Evolutionary conservation across 1,140 invertebrate species (phyloP), one percentile per base, ranked within the genome.

Genomic region (Sipha flava): DNA sequence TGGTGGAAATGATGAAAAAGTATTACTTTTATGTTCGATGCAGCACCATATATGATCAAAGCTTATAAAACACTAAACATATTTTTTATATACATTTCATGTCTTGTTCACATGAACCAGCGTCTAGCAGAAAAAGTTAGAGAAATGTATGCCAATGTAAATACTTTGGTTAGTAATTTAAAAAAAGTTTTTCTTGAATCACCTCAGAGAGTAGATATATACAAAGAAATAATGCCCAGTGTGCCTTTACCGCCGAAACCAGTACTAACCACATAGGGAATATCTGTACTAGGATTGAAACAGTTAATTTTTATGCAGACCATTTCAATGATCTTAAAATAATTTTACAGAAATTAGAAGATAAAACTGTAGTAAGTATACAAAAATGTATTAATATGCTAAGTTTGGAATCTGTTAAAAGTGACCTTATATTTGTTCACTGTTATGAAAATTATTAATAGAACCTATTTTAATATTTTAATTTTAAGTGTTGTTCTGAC

Each of bases 111-210:
- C 57, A 31, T 59, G 26, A 29, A 29, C 12, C 23, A 59, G 1
- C 10, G 26, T 26, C 3, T 18, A 34, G 57, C 29, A 62, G 26
- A 62, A 34, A 16, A 34, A 31, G 26, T 34, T 34, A 62, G 16
- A 34, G 29, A 59, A 59, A n/a, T n/a, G n/a, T n/a, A n/a, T n/a
- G n/a, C n/a, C n/a, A n/a, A n/a, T n/a, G n/a, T n/a, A n/a, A n/a
- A 29, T 59, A 59, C 29, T 59, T 34, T 59, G 16, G 29, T 59
- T 16, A 31, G 29, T 34, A 59, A 59, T 59, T 45, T 72, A 16
- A 72, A 77, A 77, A 77, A 77, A 45, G 26, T 49, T 14, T 77
- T 77, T 52, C 45, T 77, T 29, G 54, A 77, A 45, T 18, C 72
- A 26, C 72, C 72, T 49, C 23, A 77, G 40, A 21, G 72, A 49